A percentile compares a stretch with the other conserved stretches of the same genome.
Conservation (phyloP, 2,888 invertebrate species). For the Gandaritis pyraliata region DNA sequence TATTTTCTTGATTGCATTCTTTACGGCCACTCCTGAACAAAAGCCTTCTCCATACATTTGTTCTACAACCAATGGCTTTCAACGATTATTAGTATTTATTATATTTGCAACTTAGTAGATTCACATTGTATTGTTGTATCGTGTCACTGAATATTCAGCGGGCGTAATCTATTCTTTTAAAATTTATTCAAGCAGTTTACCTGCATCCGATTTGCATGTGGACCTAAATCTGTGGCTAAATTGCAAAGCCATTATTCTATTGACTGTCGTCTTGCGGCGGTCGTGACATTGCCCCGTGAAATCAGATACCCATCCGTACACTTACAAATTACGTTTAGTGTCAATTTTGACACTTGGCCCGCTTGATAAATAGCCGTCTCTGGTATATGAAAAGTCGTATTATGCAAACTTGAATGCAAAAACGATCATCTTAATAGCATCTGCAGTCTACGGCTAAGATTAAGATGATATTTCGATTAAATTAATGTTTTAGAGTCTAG, state of each 20-base stretch:
- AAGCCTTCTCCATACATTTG: too few species aligned
- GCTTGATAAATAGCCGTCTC: conserved; percentile 18
- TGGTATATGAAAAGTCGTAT: conserved; percentile 3
- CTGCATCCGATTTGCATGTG: conserved; percentile 22
- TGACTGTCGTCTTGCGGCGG: conserved; percentile 42
- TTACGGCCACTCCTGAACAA: too few species aligned
- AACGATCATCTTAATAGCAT: not conserved
- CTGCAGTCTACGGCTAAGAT: not conserved
- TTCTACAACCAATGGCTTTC: too few species aligned
- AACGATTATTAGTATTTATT: too few species aligned
- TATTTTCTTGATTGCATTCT: too few species aligned
- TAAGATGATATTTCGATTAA: not conserved
- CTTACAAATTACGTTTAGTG: conserved; percentile 28
- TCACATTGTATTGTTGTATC: not conserved
- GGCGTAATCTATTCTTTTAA: not conserved
- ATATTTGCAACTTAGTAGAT: not conserved
- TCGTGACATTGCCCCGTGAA: conserved; percentile 39
- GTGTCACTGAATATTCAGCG: not conserved
- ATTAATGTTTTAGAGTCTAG: not conserved
- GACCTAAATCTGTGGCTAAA: conserved; percentile 44
- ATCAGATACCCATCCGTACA: conserved; percentile 39
- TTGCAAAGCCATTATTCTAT: conserved; percentile 69
- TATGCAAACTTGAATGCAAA: not conserved
- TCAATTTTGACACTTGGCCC: conserved; percentile 42
- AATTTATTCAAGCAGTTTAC: conserved; percentile 1